Evolutionary conservation across 2,888 invertebrate genomes (phyloP).

Genomic region (Clistopyga incitator): DNA sequence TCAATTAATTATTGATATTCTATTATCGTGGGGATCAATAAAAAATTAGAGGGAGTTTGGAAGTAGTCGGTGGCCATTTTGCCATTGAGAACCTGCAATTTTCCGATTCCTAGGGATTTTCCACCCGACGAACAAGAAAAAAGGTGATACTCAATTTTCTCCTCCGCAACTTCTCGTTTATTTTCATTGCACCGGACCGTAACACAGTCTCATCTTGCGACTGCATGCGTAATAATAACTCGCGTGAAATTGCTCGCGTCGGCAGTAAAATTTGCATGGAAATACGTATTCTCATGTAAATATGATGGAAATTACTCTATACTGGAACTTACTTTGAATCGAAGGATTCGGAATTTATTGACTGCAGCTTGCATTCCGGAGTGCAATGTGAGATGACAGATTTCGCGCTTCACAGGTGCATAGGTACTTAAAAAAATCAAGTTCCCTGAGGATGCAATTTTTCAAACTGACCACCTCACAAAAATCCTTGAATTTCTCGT

Average conservation of each 20-base stretch:
- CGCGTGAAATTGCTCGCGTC: constrained; percentile 55
- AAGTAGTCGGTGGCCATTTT: too few species aligned
- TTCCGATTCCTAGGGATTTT: too few species aligned
- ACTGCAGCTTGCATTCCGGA: not conserved
- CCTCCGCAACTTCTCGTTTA: too few species aligned
- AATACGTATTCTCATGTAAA: constrained; percentile 61
- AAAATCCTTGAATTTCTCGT: too few species aligned
- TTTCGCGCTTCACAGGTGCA: not conserved
- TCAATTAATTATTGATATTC: too few species aligned
- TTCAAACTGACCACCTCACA: too few species aligned
- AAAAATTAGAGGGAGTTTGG: too few species aligned
- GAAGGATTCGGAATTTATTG: constrained; percentile 12
- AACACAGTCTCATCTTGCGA: constrained; percentile 5
- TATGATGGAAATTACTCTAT: constrained; percentile 45
- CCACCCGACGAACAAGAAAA: too few species aligned
- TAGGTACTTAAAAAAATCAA: not conserved
- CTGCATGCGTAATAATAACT: constrained; percentile 44
- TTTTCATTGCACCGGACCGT: constrained; percentile 40
- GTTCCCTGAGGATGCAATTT: too few species aligned
- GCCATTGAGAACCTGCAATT: too few species aligned
- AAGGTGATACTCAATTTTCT: too few species aligned
- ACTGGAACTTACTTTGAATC: constrained; percentile 35
- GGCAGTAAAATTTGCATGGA: constrained; percentile 54
- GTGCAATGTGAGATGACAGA: constrained; percentile 7
- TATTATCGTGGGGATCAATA: too few species aligned